These are phyloP conservation scores for Chelonoidis abingdonii DNA, from an alignment of 2,113 vertebrate genomes.

Conservation along the genomic window DNA sequence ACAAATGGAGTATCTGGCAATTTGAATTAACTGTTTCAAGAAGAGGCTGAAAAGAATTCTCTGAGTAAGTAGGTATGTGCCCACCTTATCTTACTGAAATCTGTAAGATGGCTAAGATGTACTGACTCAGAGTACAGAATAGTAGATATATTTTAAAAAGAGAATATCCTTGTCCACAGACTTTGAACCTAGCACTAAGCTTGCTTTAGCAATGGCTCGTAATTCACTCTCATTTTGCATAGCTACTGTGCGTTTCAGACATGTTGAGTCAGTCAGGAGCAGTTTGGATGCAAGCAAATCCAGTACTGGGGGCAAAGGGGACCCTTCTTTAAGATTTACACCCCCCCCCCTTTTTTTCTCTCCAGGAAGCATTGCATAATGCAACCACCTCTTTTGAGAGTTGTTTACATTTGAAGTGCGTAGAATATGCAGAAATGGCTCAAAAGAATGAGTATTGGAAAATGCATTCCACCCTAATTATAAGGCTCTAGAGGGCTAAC, in stretches of 20 bases:
- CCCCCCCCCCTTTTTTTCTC: not conserved
- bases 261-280: not conserved
- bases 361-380: fast-evolving
- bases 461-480: not conserved
- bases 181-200: not conserved
- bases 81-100: not conserved
- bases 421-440: not conserved
- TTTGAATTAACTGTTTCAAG: not conserved
- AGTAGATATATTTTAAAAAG: constrained; percentile 30
- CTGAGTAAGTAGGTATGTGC: not conserved
- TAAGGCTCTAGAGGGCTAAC: constrained; percentile 19
- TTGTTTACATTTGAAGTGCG: not conserved
- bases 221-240: not conserved
- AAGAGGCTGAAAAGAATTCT: not conserved
- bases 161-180: not conserved
- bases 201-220: not conserved
- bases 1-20: not conserved
- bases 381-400: not conserved
- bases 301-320: not conserved
- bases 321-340: not conserved
- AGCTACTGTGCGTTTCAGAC: not conserved
- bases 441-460: not conserved
- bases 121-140: not conserved
- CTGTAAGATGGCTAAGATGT: not conserved
- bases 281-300: not conserved